phyloP scores from a whole-genome alignment of 1,140 invertebrate genomes.

The Monomorium pharaonis region DNA sequence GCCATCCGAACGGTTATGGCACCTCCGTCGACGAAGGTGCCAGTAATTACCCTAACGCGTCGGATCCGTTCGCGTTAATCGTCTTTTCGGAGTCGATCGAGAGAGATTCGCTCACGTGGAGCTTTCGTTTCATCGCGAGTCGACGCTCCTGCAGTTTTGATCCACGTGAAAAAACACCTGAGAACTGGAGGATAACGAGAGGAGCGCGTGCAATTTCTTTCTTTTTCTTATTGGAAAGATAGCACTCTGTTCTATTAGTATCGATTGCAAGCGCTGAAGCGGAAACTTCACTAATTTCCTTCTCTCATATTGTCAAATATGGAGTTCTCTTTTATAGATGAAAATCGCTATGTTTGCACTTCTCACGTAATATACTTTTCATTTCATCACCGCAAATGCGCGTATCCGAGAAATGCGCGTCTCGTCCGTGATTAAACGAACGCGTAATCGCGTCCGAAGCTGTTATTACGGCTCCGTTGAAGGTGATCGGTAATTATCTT shows the following conservation, averaged over 20 bases:
- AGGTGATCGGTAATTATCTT: slow-evolving; percentile 60
- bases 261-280: not conserved
- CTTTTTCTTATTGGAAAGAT: not conserved
- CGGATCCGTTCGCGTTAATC: slow-evolving; percentile 72
- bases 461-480: slow-evolving; percentile 22
- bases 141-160: not conserved
- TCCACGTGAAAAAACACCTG: not conserved
- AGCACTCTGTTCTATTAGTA: not conserved
- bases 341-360: slow-evolving; percentile 30
- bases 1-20: slow-evolving; percentile 73
- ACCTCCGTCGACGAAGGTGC: slow-evolving; percentile 69
- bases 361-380: not conserved
- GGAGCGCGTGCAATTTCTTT: not conserved
- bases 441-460: slow-evolving; percentile 28
- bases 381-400: not conserved
- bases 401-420: slow-evolving; percentile 4
- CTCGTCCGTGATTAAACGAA: slow-evolving; percentile 42
- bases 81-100: slow-evolving; percentile 62
- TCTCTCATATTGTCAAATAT: not conserved
- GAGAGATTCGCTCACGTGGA: slow-evolving; percentile 3
- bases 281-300: not conserved
- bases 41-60: slow-evolving; percentile 79
- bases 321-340: not conserved
- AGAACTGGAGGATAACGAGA: slow-evolving; percentile 3
- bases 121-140: slow-evolving; percentile 10